A percentile compares a stretch with the other conserved stretches of the same genome.
Conservation (phyloP, 2,797 vertebrate genomes). For the Acanthopagrus latus region DNA sequence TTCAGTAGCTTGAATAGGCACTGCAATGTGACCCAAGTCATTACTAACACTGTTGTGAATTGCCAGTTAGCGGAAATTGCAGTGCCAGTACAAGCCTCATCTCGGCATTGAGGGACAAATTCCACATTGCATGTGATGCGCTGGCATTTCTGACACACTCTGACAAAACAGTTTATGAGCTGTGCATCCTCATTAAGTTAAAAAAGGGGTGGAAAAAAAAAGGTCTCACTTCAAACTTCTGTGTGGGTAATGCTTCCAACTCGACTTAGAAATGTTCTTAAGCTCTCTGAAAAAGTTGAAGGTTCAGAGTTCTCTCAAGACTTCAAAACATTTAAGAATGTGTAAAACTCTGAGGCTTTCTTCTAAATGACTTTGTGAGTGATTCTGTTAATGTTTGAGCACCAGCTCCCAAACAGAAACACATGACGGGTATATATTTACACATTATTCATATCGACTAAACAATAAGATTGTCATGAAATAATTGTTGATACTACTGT, state of each 20-base stretch:
- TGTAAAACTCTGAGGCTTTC: constrained; percentile 3
- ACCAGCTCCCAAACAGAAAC: background rate
- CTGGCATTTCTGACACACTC: constrained; percentile 44
- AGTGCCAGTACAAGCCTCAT: constrained; percentile 32
- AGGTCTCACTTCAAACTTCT: constrained; percentile 30
- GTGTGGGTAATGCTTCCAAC: constrained; percentile 23
- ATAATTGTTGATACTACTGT: background rate
- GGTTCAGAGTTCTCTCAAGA: constrained; percentile 7
- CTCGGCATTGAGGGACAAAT: constrained; percentile 26
- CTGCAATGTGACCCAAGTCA: constrained; percentile 43
- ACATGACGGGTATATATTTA: background rate
- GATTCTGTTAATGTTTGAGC: background rate
- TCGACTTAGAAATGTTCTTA: constrained; percentile 35
- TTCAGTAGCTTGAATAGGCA: constrained; percentile 42
- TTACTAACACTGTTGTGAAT: constrained; percentile 46
- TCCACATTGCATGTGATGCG: constrained; percentile 26
- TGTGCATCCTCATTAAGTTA: constrained; percentile 47
- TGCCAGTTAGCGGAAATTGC: constrained; percentile 48
- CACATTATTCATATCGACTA: background rate
- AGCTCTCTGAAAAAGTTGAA: constrained; percentile 30
- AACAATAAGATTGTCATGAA: background rate
- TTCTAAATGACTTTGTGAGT: background rate
- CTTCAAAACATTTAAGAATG: constrained; percentile 31
- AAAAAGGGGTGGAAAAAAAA: background rate
- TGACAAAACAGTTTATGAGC: constrained; percentile 48